Conservation (phyloP, 1,140 invertebrate genomes). For the Camponotus floridanus region DNA sequence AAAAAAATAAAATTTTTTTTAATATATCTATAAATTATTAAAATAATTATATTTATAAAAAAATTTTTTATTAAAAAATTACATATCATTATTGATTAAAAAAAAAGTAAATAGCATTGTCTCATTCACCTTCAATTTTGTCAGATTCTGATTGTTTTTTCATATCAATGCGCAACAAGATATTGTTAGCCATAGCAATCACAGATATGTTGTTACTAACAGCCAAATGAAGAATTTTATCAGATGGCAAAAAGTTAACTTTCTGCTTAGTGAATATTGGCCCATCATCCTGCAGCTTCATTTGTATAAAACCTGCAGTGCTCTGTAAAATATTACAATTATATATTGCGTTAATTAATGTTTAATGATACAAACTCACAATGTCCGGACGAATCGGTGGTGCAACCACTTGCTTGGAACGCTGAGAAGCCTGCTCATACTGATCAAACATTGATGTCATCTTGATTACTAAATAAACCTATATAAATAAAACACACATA, state of each 20-base stretch:
- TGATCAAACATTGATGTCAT: conserved; percentile 93
- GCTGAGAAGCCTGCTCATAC: conserved; percentile 91
- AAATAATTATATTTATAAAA: not conserved
- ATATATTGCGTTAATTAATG: conserved; percentile 36
- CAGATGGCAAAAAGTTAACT: conserved; percentile 92
- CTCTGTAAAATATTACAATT: conserved; percentile 78
- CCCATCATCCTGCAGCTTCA: conserved; percentile 90
- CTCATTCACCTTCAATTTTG: conserved; percentile 90
- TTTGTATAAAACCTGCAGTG: conserved; percentile 89
- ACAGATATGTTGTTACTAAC: conserved; percentile 94
- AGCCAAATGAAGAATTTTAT: conserved; percentile 92
- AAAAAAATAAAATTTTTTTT: not conserved
- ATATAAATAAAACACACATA: not conserved
- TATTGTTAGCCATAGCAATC: conserved; percentile 94
- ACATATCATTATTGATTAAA: not conserved
- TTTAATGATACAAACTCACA: conserved; percentile 76
- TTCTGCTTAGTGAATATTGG: conserved; percentile 93
- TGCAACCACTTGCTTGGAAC: conserved; percentile 80
- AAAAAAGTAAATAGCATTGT: conserved; percentile 4
- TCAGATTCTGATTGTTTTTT: conserved; percentile 92
- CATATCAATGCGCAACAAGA: conserved; percentile 93
- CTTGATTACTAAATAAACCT: conserved; percentile 56
- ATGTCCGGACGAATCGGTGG: conserved; percentile 84
- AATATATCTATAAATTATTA: not conserved
- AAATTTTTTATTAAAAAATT: not conserved